Evolutionary conservation across 2,888 invertebrate species (phyloP).

Genomic region (Eristalis arbustorum): DNA sequence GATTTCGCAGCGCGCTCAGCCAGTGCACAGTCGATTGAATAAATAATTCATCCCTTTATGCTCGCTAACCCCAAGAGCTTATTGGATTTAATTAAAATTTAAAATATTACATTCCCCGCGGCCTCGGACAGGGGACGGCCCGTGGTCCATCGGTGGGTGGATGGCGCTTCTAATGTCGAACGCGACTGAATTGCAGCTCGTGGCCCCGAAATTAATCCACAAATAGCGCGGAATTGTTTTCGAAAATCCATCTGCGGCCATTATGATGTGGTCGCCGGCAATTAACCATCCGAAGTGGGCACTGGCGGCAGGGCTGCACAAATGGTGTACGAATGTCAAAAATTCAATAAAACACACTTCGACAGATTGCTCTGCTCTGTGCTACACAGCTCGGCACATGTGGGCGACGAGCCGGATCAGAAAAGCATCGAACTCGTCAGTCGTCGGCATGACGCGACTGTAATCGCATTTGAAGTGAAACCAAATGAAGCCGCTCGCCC

Average conservation of each 20-base stretch:
- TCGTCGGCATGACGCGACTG: neutral
- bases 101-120: conserved; percentile 29
- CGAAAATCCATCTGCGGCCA: conserved; percentile 30
- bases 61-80: conserved; percentile 15
- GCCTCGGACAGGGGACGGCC: neutral
- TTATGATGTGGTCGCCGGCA: conserved; percentile 14
- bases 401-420: neutral
- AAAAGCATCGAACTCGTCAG: neutral
- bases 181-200: conserved; percentile 11
- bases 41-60: conserved; percentile 8
- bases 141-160: neutral
- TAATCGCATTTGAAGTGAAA: conserved; percentile 36
- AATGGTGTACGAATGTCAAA: neutral
- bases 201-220: conserved; percentile 8
- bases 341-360: neutral
- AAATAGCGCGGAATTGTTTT: conserved; percentile 27
- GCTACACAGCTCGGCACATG: neutral
- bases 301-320: neutral
- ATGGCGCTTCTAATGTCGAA: conserved; percentile 27
- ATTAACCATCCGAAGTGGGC: conserved; percentile 2
- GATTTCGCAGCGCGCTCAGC: neutral
- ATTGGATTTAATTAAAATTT: conserved; percentile 36
- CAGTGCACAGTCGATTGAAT: conserved; percentile 10
- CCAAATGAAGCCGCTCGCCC: conserved; percentile 15
- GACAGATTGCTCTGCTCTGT: neutral